phyloP scores from a whole-genome alignment of 2,113 vertebrate genomes.

The Gallinago undulata region DNA sequence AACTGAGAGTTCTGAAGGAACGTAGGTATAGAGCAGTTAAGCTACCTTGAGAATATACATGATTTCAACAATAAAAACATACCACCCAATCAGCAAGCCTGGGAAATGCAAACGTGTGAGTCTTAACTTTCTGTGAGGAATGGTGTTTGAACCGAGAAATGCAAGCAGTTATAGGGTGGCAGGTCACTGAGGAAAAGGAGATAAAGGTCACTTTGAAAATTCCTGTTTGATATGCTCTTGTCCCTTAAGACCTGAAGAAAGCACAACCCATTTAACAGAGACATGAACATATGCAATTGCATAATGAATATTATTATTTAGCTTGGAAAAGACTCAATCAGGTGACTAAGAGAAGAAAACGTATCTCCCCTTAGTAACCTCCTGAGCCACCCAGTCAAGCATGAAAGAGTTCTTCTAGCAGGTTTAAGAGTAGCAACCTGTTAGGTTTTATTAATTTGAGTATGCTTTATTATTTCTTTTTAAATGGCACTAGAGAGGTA shows the following conservation, averaged over 20 bases:
- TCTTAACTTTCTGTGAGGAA: neutral
- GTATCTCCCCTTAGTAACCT: conserved; percentile 4
- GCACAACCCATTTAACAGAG: conserved; percentile 55
- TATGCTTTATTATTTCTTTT: neutral
- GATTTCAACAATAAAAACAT: conserved; percentile 26
- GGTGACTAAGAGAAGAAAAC: conserved; percentile 46
- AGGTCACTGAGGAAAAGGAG: conserved; percentile 51
- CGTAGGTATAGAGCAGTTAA: neutral
- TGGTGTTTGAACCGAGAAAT: conserved; percentile 32
- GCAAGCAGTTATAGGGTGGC: conserved; percentile 40
- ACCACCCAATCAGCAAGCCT: neutral
- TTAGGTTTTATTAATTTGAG: conserved; percentile 30
- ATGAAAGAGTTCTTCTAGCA: conserved; percentile 31
- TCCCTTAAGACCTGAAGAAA: conserved; percentile 41
- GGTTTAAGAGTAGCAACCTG: conserved; percentile 5
- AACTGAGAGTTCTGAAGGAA: neutral
- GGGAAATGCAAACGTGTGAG: conserved; percentile 21
- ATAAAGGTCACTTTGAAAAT: conserved; percentile 68
- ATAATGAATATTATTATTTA: conserved; percentile 63
- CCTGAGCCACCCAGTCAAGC: conserved; percentile 26
- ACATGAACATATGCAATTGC: conserved; percentile 37
- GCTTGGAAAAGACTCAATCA: conserved; percentile 48
- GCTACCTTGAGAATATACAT: neutral
- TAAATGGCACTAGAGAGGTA: neutral
- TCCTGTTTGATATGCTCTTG: conserved; percentile 37